Conservation (phyloP, 2,797 vertebrate genomes). For the Glyptemys insculpta region DNA sequence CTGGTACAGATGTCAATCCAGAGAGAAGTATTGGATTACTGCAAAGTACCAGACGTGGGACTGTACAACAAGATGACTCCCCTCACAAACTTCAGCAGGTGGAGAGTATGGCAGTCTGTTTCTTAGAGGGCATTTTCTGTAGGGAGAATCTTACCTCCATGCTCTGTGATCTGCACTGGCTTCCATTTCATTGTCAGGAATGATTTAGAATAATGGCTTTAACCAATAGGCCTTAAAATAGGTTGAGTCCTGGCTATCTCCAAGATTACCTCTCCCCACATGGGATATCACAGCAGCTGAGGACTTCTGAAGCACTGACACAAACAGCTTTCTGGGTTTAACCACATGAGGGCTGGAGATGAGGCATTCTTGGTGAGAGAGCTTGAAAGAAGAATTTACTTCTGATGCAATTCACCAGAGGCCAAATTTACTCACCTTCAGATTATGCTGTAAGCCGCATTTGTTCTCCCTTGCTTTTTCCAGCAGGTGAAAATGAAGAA, state of each 20-base stretch:
- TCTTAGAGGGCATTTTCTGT: background rate
- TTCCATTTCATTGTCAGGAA: background rate
- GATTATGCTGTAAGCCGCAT: no score
- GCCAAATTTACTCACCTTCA: no score
- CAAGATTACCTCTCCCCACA: background rate
- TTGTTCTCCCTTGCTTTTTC: no score
- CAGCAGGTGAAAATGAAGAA: no score
- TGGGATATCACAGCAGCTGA: background rate
- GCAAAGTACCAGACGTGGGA: rapidly evolving
- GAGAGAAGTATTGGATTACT: background rate
- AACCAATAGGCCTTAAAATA: background rate
- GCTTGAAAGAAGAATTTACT: no score
- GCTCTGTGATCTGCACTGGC: background rate
- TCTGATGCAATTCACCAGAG: no score
- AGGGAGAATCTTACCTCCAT: background rate
- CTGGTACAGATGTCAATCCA: background rate
- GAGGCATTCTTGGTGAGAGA: no score
- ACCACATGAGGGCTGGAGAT: no score
- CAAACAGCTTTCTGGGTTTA: no score
- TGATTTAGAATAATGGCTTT: background rate
- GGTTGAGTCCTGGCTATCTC: background rate
- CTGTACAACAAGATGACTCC: background rate
- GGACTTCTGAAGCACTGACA: background rate
- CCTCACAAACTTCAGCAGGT: background rate
- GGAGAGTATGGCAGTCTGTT: background rate